Evolutionary conservation across 2,797 vertebrate genomes (phyloP), one percentile per base, ranked within the genome.

Genomic region (Craterocephalus amniculus): DNA sequence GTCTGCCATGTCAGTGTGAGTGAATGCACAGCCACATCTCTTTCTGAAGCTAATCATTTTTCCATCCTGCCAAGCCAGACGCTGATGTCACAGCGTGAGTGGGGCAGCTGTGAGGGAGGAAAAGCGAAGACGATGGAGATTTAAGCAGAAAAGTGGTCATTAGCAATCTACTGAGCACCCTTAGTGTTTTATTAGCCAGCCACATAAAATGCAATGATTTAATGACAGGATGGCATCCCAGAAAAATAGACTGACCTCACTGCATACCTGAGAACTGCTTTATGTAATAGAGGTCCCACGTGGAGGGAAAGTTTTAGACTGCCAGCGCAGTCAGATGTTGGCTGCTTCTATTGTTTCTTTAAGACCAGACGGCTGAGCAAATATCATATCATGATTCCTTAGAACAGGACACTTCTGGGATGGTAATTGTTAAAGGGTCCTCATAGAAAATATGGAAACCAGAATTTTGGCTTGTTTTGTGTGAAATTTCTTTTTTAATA

Each of bases 61-160:
- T 93, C 91, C 91, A 79, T 83, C 66, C 78, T 66, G n/a, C 68
- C 63, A 43, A 58, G 78, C 86, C 87, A 89, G 83, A 86, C 81
- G 43, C 79, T 93, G 90, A 92, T 86, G 88, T 93, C 84, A 91
- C 83, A 78, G 75, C 69, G 58, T 2, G 66, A 73, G 66, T 18
- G 38, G 59, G 36, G 27, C 26, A 57, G 27, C 56, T 18, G 54
- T 14, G 4, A 45, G 40, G 36, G 31, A 18, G 11, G 4, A 29
- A 13, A 27, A 60, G 45, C 34, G 65, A 67, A 55, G 36, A 67
- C 45, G 9, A 52, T 32, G 54, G 58, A 72, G 57, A 77, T 54
- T 69, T 27, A 0, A 72, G 61, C 27, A 60, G 51, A 70, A 80
- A 71, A 61, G 59, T 1, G 20, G 38, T 43, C 27, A 72, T 78